phyloP scores from a whole-genome alignment of 1,140 invertebrate species.

The Littorina saxatilis region DNA sequence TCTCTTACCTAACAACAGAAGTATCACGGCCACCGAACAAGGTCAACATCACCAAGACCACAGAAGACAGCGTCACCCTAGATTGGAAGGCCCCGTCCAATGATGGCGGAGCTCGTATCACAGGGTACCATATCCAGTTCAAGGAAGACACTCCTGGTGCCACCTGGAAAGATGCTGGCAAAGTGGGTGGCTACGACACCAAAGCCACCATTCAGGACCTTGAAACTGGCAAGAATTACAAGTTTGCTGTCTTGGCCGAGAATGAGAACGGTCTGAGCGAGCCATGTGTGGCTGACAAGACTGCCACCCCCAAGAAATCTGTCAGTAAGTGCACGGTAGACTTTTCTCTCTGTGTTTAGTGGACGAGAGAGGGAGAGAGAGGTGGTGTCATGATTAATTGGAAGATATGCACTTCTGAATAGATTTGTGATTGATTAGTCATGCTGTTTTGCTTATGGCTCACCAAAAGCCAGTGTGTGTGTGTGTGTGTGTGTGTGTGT shows the following conservation, averaged over 20 bases:
- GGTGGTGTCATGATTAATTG: no score
- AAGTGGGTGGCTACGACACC: conserved; percentile 81
- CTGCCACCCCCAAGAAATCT: conserved; percentile 94
- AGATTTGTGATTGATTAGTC: no score
- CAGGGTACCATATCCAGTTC: conserved; percentile 87
- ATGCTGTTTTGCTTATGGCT: no score
- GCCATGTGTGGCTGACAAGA: conserved; percentile 90
- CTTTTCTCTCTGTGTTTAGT: no score
- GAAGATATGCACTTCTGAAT: no score
- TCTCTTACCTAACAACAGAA: no score
- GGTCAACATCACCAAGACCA: conserved; percentile 90
- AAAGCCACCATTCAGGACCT: conserved; percentile 90
- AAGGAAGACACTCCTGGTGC: conserved; percentile 81
- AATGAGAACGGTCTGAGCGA: conserved; percentile 98
- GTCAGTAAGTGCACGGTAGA: conserved; percentile 80
- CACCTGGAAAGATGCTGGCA: conserved; percentile 80
- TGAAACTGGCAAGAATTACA: conserved; percentile 95
- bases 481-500: no score
- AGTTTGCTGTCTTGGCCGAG: conserved; percentile 96
- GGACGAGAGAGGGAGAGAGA: no score
- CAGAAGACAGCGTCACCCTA: conserved; percentile 91
- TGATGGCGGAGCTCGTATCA: conserved; percentile 92
- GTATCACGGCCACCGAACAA: conserved; percentile 78
- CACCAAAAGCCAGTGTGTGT: no score
- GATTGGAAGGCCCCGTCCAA: conserved; percentile 91